Evolutionary conservation across 2,113 vertebrate species (phyloP).

Genomic region (Petroica traversi): DNA sequence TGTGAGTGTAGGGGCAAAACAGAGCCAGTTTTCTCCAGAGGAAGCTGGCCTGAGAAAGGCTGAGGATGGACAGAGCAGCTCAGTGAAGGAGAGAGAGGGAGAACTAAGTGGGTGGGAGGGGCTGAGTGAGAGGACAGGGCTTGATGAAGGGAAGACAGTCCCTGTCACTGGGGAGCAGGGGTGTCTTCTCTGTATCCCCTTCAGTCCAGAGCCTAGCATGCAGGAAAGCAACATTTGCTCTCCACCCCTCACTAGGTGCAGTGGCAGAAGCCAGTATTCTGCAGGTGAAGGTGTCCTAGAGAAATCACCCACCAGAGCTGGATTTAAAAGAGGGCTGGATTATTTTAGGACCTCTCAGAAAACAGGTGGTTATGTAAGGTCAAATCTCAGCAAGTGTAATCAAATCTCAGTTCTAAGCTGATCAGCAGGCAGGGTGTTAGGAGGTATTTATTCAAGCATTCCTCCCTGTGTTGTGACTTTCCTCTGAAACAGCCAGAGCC

Average conservation of each 20-base stretch:
- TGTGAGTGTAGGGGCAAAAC: not conserved
- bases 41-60: not conserved
- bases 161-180: accelerated
- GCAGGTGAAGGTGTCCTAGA: not conserved
- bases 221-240: not conserved
- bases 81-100: not conserved
- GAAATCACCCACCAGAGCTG: not conserved
- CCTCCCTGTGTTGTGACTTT: not conserved
- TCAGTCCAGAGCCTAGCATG: not conserved
- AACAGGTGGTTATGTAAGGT: conserved; percentile 44
- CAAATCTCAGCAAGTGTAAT: conserved; percentile 32
- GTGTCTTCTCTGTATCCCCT: not conserved
- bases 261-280: accelerated
- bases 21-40: not conserved
- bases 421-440: conserved; percentile 26
- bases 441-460: conserved; percentile 15
- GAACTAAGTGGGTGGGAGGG: not conserved
- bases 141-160: not conserved
- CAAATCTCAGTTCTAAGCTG: conserved; percentile 52
- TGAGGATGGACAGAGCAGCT: not conserved
- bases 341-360: conserved; percentile 31
- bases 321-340: not conserved
- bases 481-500: not conserved
- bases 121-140: not conserved
- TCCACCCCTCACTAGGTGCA: not conserved